These are phyloP conservation scores for Nephrotoma flavescens DNA, from an alignment of 2,888 invertebrate genomes.

Conservation along the genomic window DNA sequence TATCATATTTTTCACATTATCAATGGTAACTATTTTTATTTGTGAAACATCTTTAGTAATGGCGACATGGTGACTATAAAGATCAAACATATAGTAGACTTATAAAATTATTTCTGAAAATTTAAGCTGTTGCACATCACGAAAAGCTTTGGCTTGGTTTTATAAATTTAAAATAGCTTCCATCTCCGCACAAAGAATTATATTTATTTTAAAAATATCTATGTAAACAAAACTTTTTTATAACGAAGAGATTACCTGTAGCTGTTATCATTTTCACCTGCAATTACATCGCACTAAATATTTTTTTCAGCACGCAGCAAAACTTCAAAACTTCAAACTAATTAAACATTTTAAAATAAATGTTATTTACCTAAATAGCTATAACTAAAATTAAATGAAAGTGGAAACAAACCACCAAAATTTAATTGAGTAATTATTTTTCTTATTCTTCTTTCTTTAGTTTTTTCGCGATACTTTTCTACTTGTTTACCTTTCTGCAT, in stretches of 20 bases:
- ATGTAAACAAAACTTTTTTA: no score
- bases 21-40: no score
- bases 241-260: not conserved
- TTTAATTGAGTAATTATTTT: not conserved
- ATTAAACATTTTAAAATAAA: not conserved
- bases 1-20: no score
- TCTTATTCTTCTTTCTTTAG: not conserved
- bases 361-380: not conserved
- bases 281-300: not conserved
- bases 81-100: no score
- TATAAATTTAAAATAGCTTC: no score
- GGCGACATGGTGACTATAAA: no score
- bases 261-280: not conserved
- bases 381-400: not conserved
- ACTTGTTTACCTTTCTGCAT: not conserved
- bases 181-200: no score
- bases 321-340: not conserved
- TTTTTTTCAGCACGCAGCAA: not conserved
- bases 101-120: no score
- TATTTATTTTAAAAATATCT: no score
- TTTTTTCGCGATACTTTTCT: not conserved
- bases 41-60: no score
- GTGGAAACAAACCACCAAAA: not conserved
- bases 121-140: no score
- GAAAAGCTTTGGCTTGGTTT: no score